Percentiles rank a stretch among this genome's conserved stretches.
phyloP scores from a whole-genome alignment of 2,797 vertebrate species.

The Galago senegalensis region DNA sequence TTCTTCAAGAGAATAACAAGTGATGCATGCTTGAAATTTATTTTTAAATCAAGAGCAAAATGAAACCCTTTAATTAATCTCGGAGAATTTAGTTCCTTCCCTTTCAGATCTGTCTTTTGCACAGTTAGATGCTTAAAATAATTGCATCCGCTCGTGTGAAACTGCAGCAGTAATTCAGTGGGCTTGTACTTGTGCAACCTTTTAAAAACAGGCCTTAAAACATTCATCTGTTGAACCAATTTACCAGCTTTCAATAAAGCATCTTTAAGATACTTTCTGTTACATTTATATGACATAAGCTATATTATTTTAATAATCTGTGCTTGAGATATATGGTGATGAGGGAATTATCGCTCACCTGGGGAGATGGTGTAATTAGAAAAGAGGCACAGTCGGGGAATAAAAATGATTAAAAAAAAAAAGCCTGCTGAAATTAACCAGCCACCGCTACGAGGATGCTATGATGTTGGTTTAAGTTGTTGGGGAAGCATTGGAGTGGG shows the following conservation, averaged over 20 bases:
- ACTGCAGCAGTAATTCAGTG: conserved; percentile 69
- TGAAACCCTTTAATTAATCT: conserved; percentile 88
- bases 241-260: conserved; percentile 82
- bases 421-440: conserved; percentile 89
- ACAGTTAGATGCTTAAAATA: conserved; percentile 81
- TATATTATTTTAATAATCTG: conserved; percentile 88
- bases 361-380: conserved; percentile 90
- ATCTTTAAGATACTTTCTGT: conserved; percentile 84
- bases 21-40: conserved; percentile 83
- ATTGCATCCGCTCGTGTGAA: conserved; percentile 69
- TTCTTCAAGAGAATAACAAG: conserved; percentile 83
- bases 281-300: conserved; percentile 85
- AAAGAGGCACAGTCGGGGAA: conserved; percentile 87
- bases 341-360: conserved; percentile 89
- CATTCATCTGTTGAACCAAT: conserved; percentile 81
- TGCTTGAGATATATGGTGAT: conserved; percentile 86
- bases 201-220: conserved; percentile 81
- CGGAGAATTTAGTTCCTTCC: conserved; percentile 82
- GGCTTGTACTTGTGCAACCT: conserved; percentile 76
- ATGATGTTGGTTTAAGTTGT: conserved; percentile 87
- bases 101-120: conserved; percentile 79
- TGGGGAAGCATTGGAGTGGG: conserved; percentile 83
- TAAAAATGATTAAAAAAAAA: conserved; percentile 88
- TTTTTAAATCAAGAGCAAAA: conserved; percentile 87
- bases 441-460: conserved; percentile 82